Evolutionary conservation across 92 coral and sea anemone species (phyloP).

Genomic region (Siderastrea siderea): DNA sequence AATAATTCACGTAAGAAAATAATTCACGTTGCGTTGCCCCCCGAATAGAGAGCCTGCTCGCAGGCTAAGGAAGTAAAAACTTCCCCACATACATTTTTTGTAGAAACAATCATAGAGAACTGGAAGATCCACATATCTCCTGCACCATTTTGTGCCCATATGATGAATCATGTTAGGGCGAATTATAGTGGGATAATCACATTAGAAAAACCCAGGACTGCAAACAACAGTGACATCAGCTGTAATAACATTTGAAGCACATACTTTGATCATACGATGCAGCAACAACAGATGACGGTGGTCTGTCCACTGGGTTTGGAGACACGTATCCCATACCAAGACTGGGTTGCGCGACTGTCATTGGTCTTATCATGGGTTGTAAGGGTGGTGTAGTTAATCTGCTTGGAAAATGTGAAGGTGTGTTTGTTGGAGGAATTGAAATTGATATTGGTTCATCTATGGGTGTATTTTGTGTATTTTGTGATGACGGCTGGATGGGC

Average conservation of each 20-base stretch:
- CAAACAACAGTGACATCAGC: too few species aligned
- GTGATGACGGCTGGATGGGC: conserved; percentile 45
- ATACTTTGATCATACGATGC: conserved; percentile 55
- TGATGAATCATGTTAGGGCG: too few species aligned
- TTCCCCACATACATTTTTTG: too few species aligned
- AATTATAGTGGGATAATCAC: too few species aligned
- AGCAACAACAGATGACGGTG: conserved; percentile 43
- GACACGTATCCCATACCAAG: conserved; percentile 44
- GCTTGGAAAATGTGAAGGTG: conserved; percentile 9
- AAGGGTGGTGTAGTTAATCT: conserved; percentile 8
- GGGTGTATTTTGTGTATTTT: conserved; percentile 29
- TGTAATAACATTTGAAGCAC: neutral
- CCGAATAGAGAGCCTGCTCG: too few species aligned
- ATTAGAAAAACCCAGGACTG: too few species aligned
- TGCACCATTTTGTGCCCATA: too few species aligned
- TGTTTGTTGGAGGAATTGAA: conserved; percentile 54
- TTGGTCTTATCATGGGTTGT: conserved; percentile 45
- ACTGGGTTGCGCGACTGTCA: conserved; percentile 71
- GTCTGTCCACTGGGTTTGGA: conserved; percentile 45
- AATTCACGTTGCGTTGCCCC: too few species aligned
- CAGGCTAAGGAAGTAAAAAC: too few species aligned
- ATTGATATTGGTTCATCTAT: conserved; percentile 69
- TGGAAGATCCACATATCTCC: too few species aligned
- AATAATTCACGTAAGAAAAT: too few species aligned
- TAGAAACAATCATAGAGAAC: too few species aligned